Evolutionary conservation across 2,797 vertebrate genomes (phyloP).

Genomic region (Phataginus tricuspis): DNA sequence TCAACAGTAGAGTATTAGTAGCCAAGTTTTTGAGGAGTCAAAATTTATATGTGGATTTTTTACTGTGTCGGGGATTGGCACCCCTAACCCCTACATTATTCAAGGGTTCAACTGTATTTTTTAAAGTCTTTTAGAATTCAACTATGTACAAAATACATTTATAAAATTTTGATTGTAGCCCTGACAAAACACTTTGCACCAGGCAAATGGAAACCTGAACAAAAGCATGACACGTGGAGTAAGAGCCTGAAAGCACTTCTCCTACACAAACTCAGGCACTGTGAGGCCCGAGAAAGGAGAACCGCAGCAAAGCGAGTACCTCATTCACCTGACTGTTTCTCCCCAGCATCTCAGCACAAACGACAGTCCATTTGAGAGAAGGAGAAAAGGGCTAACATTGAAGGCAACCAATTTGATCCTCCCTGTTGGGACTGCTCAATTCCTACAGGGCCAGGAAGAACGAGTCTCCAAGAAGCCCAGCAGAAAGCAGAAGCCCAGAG

Average conservation of each 20-base stretch:
- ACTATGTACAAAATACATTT: slow-evolving; percentile 5
- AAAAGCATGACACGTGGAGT: background rate
- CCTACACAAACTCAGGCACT: background rate
- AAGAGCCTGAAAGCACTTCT: background rate
- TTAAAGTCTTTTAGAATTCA: background rate
- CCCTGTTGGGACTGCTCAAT: background rate
- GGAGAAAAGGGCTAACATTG: background rate
- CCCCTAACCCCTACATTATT: too few relatives aligned
- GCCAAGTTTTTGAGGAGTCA: too few relatives aligned
- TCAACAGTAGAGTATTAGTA: too few relatives aligned
- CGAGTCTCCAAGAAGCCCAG: background rate
- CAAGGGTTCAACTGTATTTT: background rate
- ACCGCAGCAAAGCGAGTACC: background rate
- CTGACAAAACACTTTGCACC: background rate
- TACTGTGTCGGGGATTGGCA: too few relatives aligned
- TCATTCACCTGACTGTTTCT: background rate
- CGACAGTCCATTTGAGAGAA: background rate
- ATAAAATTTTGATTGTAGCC: background rate
- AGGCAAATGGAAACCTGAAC: background rate
- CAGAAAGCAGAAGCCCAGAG: background rate
- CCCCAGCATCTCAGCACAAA: background rate
- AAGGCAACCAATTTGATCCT: background rate
- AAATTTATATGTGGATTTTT: too few relatives aligned
- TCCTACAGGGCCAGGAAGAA: background rate
- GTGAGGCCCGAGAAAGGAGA: background rate